Evolutionary conservation across 2,888 invertebrate genomes (phyloP).

Genomic region (Xanthostigma xanthostigma): DNA sequence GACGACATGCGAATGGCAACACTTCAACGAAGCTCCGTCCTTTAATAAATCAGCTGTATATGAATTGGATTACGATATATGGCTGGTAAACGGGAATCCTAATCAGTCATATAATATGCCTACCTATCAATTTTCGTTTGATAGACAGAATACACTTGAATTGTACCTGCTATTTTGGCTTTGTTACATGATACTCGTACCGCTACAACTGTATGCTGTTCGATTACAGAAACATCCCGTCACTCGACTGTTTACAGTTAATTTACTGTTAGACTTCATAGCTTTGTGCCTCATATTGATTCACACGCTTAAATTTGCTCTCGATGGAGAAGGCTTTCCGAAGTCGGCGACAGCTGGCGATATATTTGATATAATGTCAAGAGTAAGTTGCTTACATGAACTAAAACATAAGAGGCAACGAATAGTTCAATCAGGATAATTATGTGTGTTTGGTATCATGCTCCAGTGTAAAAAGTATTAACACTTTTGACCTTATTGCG

Average conservation of each 20-base stretch:
- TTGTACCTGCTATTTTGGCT: slow-evolving; percentile 78
- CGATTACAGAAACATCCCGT: slow-evolving; percentile 80
- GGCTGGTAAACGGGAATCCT: slow-evolving; percentile 94
- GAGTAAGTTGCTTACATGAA: slow-evolving; percentile 39
- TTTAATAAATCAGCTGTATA: slow-evolving; percentile 14
- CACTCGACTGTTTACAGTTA: slow-evolving; percentile 77
- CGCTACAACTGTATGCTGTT: slow-evolving; percentile 83
- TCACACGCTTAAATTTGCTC: slow-evolving; percentile 78
- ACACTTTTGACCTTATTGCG: too few relatives aligned
- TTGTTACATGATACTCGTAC: slow-evolving; percentile 72
- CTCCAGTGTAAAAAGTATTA: too few relatives aligned
- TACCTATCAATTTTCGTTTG: slow-evolving; percentile 92
- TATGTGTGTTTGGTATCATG: too few relatives aligned
- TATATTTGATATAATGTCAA: slow-evolving; percentile 79
- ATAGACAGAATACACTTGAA: slow-evolving; percentile 83
- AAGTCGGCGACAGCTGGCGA: slow-evolving; percentile 76
- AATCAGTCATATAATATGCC: slow-evolving; percentile 76
- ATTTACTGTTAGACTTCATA: slow-evolving; percentile 70
- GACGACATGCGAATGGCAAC: slow-evolving; percentile 70
- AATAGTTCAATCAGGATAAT: too few relatives aligned
- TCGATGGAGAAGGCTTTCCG: slow-evolving; percentile 78
- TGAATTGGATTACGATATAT: slow-evolving; percentile 72
- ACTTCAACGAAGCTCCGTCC: slow-evolving; percentile 37
- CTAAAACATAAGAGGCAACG: too few relatives aligned
- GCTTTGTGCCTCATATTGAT: slow-evolving; percentile 76